Conservation (phyloP, 1,140 invertebrate species). For the Drosophila pectinifera region DNA sequence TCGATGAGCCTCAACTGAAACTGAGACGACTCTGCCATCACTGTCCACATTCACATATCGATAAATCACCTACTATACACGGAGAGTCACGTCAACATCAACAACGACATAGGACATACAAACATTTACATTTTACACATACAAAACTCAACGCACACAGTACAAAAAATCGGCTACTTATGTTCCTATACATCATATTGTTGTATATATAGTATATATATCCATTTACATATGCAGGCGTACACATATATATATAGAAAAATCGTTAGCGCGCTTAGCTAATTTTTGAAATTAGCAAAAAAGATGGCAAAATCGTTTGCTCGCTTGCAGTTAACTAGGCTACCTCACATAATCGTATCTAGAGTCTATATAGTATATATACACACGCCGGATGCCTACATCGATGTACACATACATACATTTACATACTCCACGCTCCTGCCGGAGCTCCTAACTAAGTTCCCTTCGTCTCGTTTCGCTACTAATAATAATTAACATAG, state of each 20-base stretch:
- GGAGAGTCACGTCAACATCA: conserved; percentile 55
- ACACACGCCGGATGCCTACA: conserved; percentile 68
- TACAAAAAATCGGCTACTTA: conserved; percentile 78
- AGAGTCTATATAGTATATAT: conserved; percentile 59
- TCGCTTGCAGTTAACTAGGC: conserved; percentile 67
- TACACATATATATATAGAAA: conserved; percentile 54
- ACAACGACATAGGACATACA: conserved; percentile 62
- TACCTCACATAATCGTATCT: conserved; percentile 56
- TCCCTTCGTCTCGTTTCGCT: conserved; percentile 46
- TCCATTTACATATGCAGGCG: conserved; percentile 31
- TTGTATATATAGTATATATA: conserved; percentile 34
- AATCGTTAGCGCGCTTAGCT: conserved; percentile 59
- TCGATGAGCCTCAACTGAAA: conserved; percentile 40
- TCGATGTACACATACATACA: conserved; percentile 56
- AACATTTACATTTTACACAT: conserved; percentile 63
- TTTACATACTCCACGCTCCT: conserved; percentile 47
- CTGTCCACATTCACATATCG: conserved; percentile 37
- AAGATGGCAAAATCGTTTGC: conserved; percentile 61
- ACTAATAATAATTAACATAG: conserved; percentile 83
- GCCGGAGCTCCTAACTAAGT: conserved; percentile 73
- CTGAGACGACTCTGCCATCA: conserved; percentile 42
- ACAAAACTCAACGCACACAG: conserved; percentile 71
- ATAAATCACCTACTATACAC: conserved; percentile 66
- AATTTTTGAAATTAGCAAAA: conserved; percentile 79
- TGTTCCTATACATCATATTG: conserved; percentile 49